phyloP scores from a whole-genome alignment of 2,113 vertebrate genomes.

The Apaloderma vittatum region DNA sequence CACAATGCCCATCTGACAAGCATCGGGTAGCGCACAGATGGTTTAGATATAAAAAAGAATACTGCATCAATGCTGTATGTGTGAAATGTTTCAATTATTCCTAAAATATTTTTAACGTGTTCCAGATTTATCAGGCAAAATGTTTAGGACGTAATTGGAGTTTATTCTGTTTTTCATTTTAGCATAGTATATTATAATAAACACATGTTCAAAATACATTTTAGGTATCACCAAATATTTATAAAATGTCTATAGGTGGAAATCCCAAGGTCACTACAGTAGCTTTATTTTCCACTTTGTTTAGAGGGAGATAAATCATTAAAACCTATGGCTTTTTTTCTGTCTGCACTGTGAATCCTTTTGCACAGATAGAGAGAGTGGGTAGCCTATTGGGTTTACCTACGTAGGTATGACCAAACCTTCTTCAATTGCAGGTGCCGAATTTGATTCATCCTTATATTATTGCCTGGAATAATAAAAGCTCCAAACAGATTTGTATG shows the following conservation, averaged over 20 bases:
- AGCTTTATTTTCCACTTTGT: constrained; percentile 53
- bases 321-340: neutral
- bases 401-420: neutral
- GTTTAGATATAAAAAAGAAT: constrained; percentile 76
- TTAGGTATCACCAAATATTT: constrained; percentile 74
- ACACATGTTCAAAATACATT: constrained; percentile 68
- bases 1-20: constrained; percentile 73
- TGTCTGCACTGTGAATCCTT: neutral
- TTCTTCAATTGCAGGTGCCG: neutral
- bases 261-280: constrained; percentile 60
- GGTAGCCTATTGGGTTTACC: neutral
- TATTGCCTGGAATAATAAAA: neutral
- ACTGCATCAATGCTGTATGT: constrained; percentile 75
- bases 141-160: constrained; percentile 64
- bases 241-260: constrained; percentile 58
- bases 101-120: constrained; percentile 76
- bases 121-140: constrained; percentile 75
- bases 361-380: neutral
- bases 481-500: neutral
- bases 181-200: constrained; percentile 60
- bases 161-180: constrained; percentile 75
- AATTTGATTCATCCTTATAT: neutral
- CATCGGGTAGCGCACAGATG: constrained; percentile 50
- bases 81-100: constrained; percentile 83
- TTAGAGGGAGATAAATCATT: constrained; percentile 17